phyloP scores from a whole-genome alignment of 2,797 vertebrate genomes.

The Sebastes iracundus region DNA sequence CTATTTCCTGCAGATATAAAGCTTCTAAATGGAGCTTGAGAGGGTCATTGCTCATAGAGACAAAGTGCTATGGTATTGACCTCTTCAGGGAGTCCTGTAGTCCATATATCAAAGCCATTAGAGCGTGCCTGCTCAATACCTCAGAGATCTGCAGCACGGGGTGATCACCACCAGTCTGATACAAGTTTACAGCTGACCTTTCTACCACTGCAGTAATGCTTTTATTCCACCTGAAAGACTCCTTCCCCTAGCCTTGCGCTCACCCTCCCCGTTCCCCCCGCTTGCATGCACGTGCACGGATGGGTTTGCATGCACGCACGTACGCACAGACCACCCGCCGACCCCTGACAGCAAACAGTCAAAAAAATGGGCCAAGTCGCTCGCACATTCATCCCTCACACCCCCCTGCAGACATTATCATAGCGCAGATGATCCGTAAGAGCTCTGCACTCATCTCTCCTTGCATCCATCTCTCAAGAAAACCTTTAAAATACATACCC shows the following conservation, averaged over 20 bases:
- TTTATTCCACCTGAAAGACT: conserved; percentile 81
- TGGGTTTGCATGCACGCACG: background rate
- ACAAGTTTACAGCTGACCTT: conserved; percentile 88
- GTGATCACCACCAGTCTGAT: conserved; percentile 84
- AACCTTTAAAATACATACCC: conserved; percentile 10
- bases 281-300: background rate
- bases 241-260: conserved; percentile 66
- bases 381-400: conserved; percentile 39
- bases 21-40: conserved; percentile 83
- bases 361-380: conserved; percentile 52
- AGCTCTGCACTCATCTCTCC: conserved; percentile 13
- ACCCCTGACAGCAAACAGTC: conserved; percentile 48
- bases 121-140: conserved; percentile 84
- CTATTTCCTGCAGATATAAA: conserved; percentile 83
- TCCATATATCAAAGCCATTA: conserved; percentile 85
- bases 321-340: conserved; percentile 27
- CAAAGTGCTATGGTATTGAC: conserved; percentile 84
- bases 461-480: conserved; percentile 5
- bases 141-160: conserved; percentile 82
- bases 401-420: conserved; percentile 29
- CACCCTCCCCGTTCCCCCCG: conserved; percentile 37
- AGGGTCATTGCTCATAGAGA: conserved; percentile 85
- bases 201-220: conserved; percentile 78
- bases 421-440: conserved; percentile 39
- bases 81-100: conserved; percentile 82